phyloP scores from a whole-genome alignment of 2,797 vertebrate species.

The Malurus leucopterus region DNA sequence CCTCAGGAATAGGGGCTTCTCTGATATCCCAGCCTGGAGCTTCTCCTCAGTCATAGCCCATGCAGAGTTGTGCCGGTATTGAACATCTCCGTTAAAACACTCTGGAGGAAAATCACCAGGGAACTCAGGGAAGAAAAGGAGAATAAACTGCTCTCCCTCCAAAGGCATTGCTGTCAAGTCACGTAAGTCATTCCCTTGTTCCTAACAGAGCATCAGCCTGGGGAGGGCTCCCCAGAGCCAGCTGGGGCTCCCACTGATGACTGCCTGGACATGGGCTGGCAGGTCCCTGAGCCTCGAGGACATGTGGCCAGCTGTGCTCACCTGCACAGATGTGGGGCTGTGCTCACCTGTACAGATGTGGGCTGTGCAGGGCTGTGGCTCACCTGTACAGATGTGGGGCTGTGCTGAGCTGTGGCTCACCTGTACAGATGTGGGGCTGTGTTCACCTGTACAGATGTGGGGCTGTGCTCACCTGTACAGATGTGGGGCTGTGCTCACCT shows the following conservation, averaged over 20 bases:
- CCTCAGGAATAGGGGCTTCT: neutral
- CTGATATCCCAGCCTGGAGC: neutral
- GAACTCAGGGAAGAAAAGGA: neutral
- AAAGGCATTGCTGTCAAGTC: neutral
- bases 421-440: neutral
- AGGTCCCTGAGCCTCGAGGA: neutral
- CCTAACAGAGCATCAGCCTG: neutral
- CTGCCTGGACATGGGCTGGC: neutral
- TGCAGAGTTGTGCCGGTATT: neutral
- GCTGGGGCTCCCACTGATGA: neutral
- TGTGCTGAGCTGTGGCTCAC: neutral
- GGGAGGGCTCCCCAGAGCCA: too few relatives aligned
- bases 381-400: neutral
- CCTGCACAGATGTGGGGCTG: neutral
- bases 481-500: neutral
- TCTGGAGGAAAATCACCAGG: neutral
- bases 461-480: neutral
- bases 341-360: too few relatives aligned
- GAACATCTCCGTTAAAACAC: neutral
- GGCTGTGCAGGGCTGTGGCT: neutral
- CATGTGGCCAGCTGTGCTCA: neutral
- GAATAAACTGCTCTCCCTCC: neutral
- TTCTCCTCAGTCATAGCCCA: neutral
- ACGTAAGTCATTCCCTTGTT: neutral
- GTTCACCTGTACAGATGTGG: neutral